Evolutionary conservation across 2,888 invertebrate species (phyloP).

Genomic region (Margaritifera margaritifera): DNA sequence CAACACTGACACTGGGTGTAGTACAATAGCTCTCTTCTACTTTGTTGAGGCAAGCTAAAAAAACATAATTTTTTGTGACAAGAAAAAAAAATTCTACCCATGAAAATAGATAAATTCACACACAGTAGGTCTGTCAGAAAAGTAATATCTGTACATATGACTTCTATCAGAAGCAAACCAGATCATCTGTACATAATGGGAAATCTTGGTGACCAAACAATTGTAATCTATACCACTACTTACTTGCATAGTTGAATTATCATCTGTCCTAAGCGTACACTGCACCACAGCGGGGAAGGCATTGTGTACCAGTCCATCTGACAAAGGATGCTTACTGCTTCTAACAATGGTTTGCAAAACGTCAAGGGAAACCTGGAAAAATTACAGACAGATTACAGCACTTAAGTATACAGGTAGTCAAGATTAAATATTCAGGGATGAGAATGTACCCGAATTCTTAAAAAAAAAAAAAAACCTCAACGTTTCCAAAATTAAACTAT

Average conservation of each 20-base stretch:
- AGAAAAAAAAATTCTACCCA: no score
- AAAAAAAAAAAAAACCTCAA: neutral
- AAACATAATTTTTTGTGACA: no score
- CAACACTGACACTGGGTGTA: no score
- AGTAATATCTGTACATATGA: no score
- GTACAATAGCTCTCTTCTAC: no score
- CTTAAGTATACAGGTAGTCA: no score
- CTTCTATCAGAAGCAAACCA: no score
- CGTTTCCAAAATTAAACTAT: neutral
- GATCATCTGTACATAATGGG: neutral
- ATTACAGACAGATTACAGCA: neutral
- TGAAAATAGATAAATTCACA: no score
- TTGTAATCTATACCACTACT: slow-evolving; percentile 2
- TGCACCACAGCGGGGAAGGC: slow-evolving; percentile 81
- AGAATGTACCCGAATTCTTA: neutral
- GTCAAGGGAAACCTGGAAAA: slow-evolving; percentile 77
- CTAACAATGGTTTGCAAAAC: slow-evolving; percentile 80
- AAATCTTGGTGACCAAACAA: no score
- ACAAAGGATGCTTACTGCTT: slow-evolving; percentile 78
- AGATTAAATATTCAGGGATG: neutral
- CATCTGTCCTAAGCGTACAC: slow-evolving; percentile 79
- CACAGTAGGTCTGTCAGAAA: no score
- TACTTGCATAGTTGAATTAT: slow-evolving; percentile 79
- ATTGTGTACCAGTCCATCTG: slow-evolving; percentile 77
- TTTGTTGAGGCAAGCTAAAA: no score